phyloP scores from a whole-genome alignment of 2,113 vertebrate genomes.

The Neodon shergylaensis region DNA sequence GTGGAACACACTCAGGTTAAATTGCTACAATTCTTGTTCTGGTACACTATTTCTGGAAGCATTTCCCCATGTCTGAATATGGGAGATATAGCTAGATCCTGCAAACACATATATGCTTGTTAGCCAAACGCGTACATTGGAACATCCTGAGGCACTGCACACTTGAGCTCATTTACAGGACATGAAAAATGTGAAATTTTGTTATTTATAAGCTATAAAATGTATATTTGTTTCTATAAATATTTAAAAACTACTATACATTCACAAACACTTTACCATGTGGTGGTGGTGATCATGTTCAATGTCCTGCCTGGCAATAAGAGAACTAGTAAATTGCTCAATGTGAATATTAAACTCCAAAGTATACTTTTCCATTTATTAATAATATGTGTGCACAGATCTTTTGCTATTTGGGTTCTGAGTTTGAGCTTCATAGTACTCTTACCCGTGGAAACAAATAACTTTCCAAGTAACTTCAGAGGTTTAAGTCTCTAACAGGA shows the following conservation, averaged over 20 bases:
- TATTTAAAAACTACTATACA: background rate
- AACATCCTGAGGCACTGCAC: background rate
- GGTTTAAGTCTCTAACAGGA: background rate
- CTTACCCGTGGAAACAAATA: fast-evolving
- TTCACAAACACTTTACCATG: background rate
- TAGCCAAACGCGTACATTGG: no score
- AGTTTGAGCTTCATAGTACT: background rate
- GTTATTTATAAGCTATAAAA: background rate
- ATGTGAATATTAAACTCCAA: background rate
- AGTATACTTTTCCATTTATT: background rate
- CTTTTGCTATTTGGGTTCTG: background rate
- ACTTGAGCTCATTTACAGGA: background rate
- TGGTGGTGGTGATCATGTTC: background rate
- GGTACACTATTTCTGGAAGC: background rate
- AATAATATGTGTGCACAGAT: fast-evolving
- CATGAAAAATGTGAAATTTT: background rate
- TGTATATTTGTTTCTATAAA: background rate
- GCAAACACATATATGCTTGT: background rate
- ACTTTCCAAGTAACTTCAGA: background rate
- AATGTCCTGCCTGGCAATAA: background rate
- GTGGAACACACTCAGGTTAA: background rate
- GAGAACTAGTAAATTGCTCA: background rate
- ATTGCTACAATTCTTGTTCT: background rate
- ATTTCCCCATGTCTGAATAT: background rate
- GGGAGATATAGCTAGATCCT: background rate